Percentiles rank a stretch among this genome's conserved stretches.
phyloP scores from a whole-genome alignment of 2,113 vertebrate genomes.

The Labeo rohita region DNA sequence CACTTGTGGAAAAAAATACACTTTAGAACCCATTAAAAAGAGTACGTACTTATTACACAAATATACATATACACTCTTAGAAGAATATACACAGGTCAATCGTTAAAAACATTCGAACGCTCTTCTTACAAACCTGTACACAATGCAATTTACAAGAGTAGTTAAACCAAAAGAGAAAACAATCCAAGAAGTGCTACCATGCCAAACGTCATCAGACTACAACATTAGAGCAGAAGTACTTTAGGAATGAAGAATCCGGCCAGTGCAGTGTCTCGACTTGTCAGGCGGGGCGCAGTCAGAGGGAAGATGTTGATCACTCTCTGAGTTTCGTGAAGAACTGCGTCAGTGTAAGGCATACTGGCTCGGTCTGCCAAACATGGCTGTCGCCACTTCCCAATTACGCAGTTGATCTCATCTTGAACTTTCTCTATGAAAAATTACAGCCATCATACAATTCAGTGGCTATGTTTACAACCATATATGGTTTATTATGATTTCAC shows the following conservation, averaged over 20 bases:
- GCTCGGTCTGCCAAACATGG: conserved; percentile 63
- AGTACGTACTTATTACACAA: too few relatives aligned
- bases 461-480: not conserved
- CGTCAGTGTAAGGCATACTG: conserved; percentile 59
- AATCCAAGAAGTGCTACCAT: not conserved
- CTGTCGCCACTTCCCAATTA: conserved; percentile 47
- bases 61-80: too few relatives aligned
- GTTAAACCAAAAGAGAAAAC: not conserved
- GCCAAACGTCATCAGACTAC: not conserved
- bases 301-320: conserved; percentile 58
- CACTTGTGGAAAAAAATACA: too few relatives aligned
- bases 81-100: too few relatives aligned
- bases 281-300: conserved; percentile 57
- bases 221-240: conserved; percentile 52
- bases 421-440: conserved; percentile 37
- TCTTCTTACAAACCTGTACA: not conserved
- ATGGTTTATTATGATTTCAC: too few relatives aligned
- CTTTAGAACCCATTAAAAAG: too few relatives aligned
- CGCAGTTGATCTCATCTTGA: conserved; percentile 59
- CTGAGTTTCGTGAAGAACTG: conserved; percentile 56
- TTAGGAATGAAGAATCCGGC: conserved; percentile 71
- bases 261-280: conserved; percentile 30
- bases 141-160: not conserved
- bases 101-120: not conserved
- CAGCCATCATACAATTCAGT: conserved; percentile 2